A percentile compares a stretch with the other conserved stretches of the same genome.
Evolutionary conservation across 2,888 invertebrate genomes (phyloP).

Genomic region (Lochmaea capreae): DNA sequence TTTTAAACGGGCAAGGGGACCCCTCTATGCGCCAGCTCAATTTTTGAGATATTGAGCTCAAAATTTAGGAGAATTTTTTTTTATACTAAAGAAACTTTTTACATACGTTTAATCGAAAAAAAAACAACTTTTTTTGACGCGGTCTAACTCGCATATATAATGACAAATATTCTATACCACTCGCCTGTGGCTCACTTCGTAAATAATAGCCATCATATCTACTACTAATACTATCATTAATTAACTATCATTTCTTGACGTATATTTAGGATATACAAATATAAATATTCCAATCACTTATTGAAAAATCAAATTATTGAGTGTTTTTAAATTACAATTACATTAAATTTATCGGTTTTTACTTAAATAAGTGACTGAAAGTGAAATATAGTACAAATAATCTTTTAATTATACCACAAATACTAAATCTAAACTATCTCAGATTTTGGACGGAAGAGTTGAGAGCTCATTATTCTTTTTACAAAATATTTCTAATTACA

Average conservation of each 20-base stretch:
- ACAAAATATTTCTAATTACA: slow-evolving; percentile 18
- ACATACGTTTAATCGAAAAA: too few species aligned
- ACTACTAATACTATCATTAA: too few species aligned
- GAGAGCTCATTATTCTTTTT: slow-evolving; percentile 47
- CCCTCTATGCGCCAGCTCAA: too few species aligned
- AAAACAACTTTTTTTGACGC: too few species aligned
- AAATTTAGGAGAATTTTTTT: too few species aligned
- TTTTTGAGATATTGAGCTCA: too few species aligned
- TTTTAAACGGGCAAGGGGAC: too few species aligned
- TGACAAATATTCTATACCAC: too few species aligned
- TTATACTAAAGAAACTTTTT: too few species aligned
- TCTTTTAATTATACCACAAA: slow-evolving; percentile 10
- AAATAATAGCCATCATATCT: too few species aligned
- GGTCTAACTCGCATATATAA: too few species aligned
- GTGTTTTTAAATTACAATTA: background rate
- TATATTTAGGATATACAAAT: background rate
- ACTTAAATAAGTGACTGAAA: slow-evolving; percentile 4
- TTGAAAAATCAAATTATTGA: background rate
- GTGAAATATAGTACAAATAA: slow-evolving; percentile 7
- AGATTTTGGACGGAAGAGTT: slow-evolving; percentile 58
- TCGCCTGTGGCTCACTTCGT: too few species aligned
- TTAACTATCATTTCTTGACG: background rate
- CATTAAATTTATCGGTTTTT: background rate
- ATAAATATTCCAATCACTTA: background rate
- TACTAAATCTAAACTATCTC: slow-evolving; percentile 49